phyloP scores from a whole-genome alignment of 2,113 vertebrate genomes.

The Corythoichthys haematopterus region DNA sequence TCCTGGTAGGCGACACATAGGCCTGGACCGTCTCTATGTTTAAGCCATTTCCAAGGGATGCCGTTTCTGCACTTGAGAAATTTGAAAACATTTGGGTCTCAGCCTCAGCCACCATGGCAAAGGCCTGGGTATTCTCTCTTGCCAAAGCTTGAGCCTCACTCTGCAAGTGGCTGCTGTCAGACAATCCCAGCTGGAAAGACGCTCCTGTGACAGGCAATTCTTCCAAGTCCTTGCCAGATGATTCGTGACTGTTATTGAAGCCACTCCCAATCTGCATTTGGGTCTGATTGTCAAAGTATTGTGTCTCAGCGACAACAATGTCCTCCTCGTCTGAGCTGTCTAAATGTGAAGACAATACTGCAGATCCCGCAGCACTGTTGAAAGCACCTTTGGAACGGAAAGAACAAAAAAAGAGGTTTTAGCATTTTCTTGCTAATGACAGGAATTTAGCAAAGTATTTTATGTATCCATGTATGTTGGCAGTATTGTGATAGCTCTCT shows the following conservation, averaged over 20 bases:
- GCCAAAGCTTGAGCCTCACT: conserved; percentile 22
- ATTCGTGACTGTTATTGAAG: conserved; percentile 17
- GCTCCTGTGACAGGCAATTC: conserved; percentile 9
- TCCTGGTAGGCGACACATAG: conserved; percentile 18
- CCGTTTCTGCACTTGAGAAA: background rate
- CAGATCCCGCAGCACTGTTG: conserved; percentile 4
- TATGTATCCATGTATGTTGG: background rate
- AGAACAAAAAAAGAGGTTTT: background rate
- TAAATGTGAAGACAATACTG: conserved; percentile 18
- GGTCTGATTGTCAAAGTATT: conserved; percentile 54
- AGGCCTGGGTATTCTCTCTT: conserved; percentile 46
- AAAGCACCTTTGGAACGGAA: conserved; percentile 16
- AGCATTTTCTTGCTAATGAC: background rate
- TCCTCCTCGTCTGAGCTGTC: conserved; percentile 56
- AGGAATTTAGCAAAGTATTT: background rate
- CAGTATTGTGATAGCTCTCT: background rate
- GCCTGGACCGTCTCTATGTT: conserved; percentile 45
- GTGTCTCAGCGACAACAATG: conserved; percentile 62
- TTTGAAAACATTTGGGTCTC: conserved; percentile 39
- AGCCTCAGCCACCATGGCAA: conserved; percentile 28
- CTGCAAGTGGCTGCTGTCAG: conserved; percentile 49
- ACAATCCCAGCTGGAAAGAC: conserved; percentile 52
- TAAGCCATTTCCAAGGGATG: conserved; percentile 25
- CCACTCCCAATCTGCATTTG: conserved; percentile 1
- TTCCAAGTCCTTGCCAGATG: conserved; percentile 15